Percentiles rank a stretch among this genome's conserved stretches.
These are phyloP conservation scores for Pammene aurita DNA, from an alignment of 2,888 invertebrate genomes.

Conservation along the genomic window DNA sequence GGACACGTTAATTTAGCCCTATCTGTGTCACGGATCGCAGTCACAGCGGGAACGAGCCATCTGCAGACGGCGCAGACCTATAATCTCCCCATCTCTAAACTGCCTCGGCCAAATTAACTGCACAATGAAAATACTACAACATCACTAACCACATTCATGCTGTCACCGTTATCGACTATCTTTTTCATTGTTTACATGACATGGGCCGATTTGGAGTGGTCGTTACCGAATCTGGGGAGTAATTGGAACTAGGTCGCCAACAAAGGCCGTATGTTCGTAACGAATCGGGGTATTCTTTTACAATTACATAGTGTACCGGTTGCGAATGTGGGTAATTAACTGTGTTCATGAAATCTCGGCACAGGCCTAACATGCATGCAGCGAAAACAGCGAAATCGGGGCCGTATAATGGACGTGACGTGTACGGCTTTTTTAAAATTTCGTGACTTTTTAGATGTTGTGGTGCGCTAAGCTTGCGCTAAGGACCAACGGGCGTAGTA, in stretches of 20 bases:
- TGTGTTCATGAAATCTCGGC: conserved; percentile 38
- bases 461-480: background rate
- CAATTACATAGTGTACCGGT: conserved; percentile 31
- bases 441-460: background rate
- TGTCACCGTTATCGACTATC: conserved; percentile 54
- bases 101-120: conserved; percentile 62
- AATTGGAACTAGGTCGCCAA: conserved; percentile 56
- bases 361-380: conserved; percentile 21
- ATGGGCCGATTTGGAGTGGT: conserved; percentile 55
- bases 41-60: conserved; percentile 59
- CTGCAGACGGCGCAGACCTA: no score
- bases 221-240: conserved; percentile 55
- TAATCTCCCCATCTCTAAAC: conserved; percentile 62
- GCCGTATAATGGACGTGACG: conserved; percentile 34
- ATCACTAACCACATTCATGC: conserved; percentile 53
- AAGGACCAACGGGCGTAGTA: background rate
- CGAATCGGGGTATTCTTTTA: conserved; percentile 42
- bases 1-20: conserved; percentile 63
- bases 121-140: conserved; percentile 57
- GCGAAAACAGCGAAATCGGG: conserved; percentile 32
- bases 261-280: conserved; percentile 47
- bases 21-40: conserved; percentile 70
- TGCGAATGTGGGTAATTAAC: conserved; percentile 39
- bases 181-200: conserved; percentile 62
- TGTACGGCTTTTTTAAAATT: conserved; percentile 5